These are phyloP conservation scores for Anser brachyrhynchus DNA, from an alignment of 2,113 vertebrate genomes.

Conservation along the genomic window DNA sequence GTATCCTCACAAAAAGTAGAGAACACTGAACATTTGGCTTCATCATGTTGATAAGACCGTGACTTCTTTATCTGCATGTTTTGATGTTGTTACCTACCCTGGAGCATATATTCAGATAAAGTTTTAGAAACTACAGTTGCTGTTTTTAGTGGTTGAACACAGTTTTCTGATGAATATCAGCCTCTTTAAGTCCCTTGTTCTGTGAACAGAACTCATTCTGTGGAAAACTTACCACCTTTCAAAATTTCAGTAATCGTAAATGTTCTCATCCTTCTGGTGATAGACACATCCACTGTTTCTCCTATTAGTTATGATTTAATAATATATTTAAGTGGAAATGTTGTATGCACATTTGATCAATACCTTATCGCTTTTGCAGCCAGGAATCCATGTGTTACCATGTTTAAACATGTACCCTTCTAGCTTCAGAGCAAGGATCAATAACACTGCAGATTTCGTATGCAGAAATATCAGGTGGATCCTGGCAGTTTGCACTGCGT, in stretches of 20 bases:
- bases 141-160: not conserved
- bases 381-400: not conserved
- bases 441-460: not conserved
- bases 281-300: not conserved
- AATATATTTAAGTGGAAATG: not conserved
- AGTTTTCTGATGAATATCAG: not conserved
- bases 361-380: not conserved
- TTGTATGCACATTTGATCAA: not conserved
- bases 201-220: not conserved
- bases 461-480: not conserved
- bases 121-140: not conserved
- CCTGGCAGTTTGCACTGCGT: not conserved
- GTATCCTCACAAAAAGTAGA: not conserved
- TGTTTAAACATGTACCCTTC: not conserved
- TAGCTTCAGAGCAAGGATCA: not conserved
- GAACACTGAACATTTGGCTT: not conserved
- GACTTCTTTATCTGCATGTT: rapidly evolving
- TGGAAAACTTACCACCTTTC: not conserved
- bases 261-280: not conserved
- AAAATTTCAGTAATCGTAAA: not conserved
- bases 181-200: not conserved
- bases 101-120: not conserved
- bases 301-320: not conserved
- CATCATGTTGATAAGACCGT: not conserved
- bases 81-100: not conserved